These are phyloP conservation scores for Microctonus aethiopoides DNA, from an alignment of 2,888 invertebrate genomes.

Conservation along the genomic window DNA sequence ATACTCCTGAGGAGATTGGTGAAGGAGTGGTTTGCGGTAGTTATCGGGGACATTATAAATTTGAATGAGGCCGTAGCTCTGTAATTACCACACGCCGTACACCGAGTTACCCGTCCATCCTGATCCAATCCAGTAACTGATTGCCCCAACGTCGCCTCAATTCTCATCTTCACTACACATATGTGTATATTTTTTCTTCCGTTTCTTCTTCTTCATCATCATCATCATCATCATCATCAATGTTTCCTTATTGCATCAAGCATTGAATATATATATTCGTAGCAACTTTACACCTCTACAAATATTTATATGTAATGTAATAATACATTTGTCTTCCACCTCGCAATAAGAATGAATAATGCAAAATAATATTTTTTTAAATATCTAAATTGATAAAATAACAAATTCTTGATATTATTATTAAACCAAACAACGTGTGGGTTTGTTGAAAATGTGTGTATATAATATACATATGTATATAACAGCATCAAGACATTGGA, in stretches of 20 bases:
- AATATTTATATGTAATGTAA: too few relatives aligned
- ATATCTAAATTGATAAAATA: neutral
- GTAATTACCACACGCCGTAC: constrained; percentile 48
- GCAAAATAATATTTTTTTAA: too few relatives aligned
- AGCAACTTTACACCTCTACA: too few relatives aligned
- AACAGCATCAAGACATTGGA: constrained; percentile 63
- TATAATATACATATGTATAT: neutral
- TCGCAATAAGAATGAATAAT: too few relatives aligned
- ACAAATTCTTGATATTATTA: neutral
- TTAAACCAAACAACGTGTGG: too few relatives aligned
- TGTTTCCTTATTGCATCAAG: neutral
- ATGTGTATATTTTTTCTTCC: neutral
- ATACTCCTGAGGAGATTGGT: neutral
- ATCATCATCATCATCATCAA: too few relatives aligned
- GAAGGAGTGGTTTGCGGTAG: constrained; percentile 34
- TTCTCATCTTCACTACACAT: neutral
- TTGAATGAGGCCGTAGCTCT: constrained; percentile 47
- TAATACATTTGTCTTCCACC: too few relatives aligned
- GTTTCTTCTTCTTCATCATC: neutral
- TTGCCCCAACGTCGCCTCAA: neutral
- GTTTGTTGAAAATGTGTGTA: neutral
- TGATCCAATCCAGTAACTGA: constrained; percentile 10
- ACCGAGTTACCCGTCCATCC: constrained; percentile 27
- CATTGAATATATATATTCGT: neutral
- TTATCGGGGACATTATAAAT: constrained; percentile 58